Evolutionary conservation across 1,140 invertebrate species (phyloP).

Genomic region (Cherax destructor): DNA sequence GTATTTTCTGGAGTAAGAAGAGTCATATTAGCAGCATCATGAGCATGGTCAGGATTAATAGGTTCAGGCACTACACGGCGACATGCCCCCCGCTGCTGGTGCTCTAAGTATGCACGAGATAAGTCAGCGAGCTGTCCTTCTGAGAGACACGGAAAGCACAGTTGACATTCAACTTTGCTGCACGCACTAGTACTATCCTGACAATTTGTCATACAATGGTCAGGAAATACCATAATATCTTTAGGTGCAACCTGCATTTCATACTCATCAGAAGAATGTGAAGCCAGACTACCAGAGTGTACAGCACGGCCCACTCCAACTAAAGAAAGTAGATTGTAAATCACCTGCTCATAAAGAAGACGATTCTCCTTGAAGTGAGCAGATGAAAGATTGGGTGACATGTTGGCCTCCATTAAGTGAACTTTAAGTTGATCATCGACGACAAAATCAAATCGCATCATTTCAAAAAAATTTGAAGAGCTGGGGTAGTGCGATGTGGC

Average conservation of each 20-base stretch:
- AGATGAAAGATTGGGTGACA: conserved; percentile 97
- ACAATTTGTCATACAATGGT: conserved; percentile 80
- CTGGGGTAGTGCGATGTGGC: conserved; percentile 77
- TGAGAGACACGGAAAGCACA: conserved; percentile 88
- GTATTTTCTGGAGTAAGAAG: conserved; percentile 80
- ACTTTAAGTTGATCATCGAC: conserved; percentile 92
- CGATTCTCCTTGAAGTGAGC: conserved; percentile 92
- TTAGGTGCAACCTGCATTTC: conserved; percentile 86
- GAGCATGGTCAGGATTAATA: conserved; percentile 74
- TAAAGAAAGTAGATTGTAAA: conserved; percentile 86
- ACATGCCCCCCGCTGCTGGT: conserved; percentile 86
- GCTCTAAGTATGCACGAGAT: conserved; percentile 85
- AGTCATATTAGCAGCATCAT: conserved; percentile 74
- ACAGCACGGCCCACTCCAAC: conserved; percentile 78
- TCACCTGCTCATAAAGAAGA: conserved; percentile 93
- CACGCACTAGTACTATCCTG: conserved; percentile 82
- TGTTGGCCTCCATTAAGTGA: conserved; percentile 96
- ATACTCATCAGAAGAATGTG: conserved; percentile 75
- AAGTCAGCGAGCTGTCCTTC: conserved; percentile 79
- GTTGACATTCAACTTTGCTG: conserved; percentile 84
- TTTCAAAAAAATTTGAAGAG: conserved; percentile 91
- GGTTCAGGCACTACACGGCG: conserved; percentile 87
- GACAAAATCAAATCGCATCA: conserved; percentile 95
- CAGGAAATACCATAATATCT: conserved; percentile 86
- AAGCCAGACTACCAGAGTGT: conserved; percentile 66